Conservation (phyloP, 2,797 vertebrate genomes). For the Babyrousa celebensis region DNA sequence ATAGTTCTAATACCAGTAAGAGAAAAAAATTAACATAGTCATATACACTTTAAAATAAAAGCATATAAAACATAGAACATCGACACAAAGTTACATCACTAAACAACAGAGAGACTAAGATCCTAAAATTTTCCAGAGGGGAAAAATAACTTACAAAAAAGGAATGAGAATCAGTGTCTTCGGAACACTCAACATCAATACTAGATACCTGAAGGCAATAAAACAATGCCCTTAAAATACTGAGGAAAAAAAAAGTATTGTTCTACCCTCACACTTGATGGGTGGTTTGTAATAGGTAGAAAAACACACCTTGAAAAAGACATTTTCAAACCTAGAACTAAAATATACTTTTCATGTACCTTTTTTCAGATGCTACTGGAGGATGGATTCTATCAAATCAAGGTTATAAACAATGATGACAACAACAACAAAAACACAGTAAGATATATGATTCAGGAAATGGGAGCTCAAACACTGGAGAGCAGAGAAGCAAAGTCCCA, state of each 20-base stretch:
- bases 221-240: slow-evolving; percentile 2
- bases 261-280: background rate
- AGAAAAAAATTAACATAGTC: slow-evolving; percentile 10
- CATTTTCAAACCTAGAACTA: slow-evolving; percentile 61
- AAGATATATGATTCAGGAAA: slow-evolving; percentile 36
- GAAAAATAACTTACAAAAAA: slow-evolving; percentile 24
- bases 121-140: slow-evolving; percentile 7
- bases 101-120: slow-evolving; percentile 31
- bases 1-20: slow-evolving; percentile 6
- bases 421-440: background rate
- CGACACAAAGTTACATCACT: background rate
- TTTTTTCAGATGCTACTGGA: slow-evolving; percentile 54
- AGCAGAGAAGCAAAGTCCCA: slow-evolving; percentile 41
- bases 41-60: slow-evolving; percentile 1
- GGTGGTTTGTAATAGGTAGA: slow-evolving; percentile 20
- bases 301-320: slow-evolving; percentile 50
- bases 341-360: slow-evolving; percentile 48
- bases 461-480: background rate
- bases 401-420: slow-evolving; percentile 46
- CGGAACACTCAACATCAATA: slow-evolving; percentile 44
- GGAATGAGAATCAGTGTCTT: slow-evolving; percentile 23
- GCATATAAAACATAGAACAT: background rate
- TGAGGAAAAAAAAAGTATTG: background rate
- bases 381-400: slow-evolving; percentile 58
- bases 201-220: background rate